Evolutionary conservation across 2,113 vertebrate genomes (phyloP).

Genomic region (Chinchilla lanigera): DNA sequence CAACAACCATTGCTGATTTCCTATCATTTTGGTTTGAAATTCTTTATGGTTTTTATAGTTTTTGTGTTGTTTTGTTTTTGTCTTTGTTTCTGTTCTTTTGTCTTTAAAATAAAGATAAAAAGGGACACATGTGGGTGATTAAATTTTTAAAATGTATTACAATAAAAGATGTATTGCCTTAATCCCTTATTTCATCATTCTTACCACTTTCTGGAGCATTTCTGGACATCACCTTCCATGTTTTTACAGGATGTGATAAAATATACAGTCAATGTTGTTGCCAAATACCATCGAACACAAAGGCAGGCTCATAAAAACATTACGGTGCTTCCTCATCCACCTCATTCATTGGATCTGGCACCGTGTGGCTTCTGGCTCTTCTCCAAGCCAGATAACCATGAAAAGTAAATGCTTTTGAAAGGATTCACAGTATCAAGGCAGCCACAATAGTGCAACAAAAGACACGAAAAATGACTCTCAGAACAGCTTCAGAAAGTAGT

Average conservation of each 20-base stretch:
- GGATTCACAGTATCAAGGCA: not conserved
- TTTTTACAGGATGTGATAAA: not conserved
- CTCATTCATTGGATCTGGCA: not conserved
- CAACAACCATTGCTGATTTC: no score
- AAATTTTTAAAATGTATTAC: not conserved
- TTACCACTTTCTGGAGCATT: not conserved
- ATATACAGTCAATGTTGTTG: not conserved
- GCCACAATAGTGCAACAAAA: not conserved
- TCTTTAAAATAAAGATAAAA: no score
- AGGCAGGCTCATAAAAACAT: not conserved
- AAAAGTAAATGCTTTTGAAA: not conserved
- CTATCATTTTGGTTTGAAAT: no score
- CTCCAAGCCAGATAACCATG: not conserved
- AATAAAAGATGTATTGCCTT: not conserved
- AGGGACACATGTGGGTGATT: not conserved
- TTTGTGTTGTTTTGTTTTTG: no score
- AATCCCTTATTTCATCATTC: not conserved
- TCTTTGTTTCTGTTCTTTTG: no score
- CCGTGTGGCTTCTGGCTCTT: not conserved
- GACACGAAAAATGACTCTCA: not conserved
- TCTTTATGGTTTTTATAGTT: no score
- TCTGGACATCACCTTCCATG: not conserved
- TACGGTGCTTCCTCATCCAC: not conserved
- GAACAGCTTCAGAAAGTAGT: not conserved
- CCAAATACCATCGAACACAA: not conserved